phyloP scores from a whole-genome alignment of 1,140 invertebrate species.

The Aphelinus certus region DNA sequence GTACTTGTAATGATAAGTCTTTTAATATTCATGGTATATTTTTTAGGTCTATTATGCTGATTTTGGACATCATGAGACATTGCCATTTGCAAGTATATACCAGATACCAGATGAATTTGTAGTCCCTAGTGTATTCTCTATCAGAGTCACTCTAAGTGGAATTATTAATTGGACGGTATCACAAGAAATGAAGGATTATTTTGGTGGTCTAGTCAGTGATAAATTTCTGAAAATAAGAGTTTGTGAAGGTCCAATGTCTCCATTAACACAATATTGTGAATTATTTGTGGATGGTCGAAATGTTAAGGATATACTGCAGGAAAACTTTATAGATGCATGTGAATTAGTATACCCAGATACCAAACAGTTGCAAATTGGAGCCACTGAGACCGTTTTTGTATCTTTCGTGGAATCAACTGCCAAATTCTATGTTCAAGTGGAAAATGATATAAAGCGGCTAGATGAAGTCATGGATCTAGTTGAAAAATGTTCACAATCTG shows the following conservation, averaged over 20 bases:
- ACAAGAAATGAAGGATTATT: conserved; percentile 74
- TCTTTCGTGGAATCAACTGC: conserved; percentile 76
- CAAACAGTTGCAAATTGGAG: conserved; percentile 57
- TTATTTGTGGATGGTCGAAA: conserved; percentile 70
- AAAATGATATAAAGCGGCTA: conserved; percentile 68
- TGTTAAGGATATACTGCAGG: conserved; percentile 67
- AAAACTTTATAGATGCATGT: conserved; percentile 53
- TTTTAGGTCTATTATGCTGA: conserved; percentile 80
- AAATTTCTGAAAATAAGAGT: conserved; percentile 72
- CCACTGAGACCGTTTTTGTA: conserved; percentile 69
- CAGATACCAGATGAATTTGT: conserved; percentile 69
- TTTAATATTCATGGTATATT: conserved; percentile 39
- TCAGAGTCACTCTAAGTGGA: conserved; percentile 76
- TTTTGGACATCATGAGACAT: conserved; percentile 78
- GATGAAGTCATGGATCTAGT: conserved; percentile 49
- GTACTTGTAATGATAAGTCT: background rate
- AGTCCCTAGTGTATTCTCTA: conserved; percentile 68
- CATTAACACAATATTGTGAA: conserved; percentile 77
- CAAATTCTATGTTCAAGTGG: conserved; percentile 78
- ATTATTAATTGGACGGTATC: conserved; percentile 73
- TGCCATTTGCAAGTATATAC: conserved; percentile 75
- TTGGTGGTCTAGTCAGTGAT: conserved; percentile 72
- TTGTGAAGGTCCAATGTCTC: conserved; percentile 72
- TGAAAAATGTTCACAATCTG: conserved; percentile 40
- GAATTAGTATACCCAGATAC: conserved; percentile 8